Evolutionary conservation across 2,113 vertebrate genomes (phyloP), one percentile per base, ranked within the genome.

Genomic region (Brachyhypopomus occidentalis): DNA sequence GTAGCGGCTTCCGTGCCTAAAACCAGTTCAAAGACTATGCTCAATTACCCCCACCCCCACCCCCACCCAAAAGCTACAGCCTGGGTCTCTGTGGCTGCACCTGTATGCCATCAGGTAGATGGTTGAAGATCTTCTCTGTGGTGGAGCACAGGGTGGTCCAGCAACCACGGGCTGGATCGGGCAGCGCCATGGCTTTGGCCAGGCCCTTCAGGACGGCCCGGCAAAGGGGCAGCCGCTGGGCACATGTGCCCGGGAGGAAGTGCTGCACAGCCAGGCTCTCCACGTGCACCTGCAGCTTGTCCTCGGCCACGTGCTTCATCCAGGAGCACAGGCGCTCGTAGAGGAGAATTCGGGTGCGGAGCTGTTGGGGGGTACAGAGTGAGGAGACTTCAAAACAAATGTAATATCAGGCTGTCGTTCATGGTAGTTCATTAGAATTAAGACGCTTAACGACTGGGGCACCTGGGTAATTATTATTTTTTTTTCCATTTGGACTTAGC

Each of bases 271-370:
- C 91, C 78, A 96, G 86, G 23, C 89, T 93, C 87, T 96, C 95
- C 58, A 92, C 84, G 55, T 94, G 96, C 23, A 90, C 89, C 86
- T 95, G 94, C 2, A 98, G 89, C 84, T 98, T 98, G 85, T 99
- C 97, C 52, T 96, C 96, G 0, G 95, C 89, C 11, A 98, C 90
- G 0, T 98, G 93, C 83, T 96, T 97, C 94, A 98, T 95, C 98
- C 98, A 99, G 9, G 86, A 48, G 17, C 94, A 87, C 16, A 95
- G 66, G 3, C 90, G 94, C 0, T 78, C 84, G 14, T 95, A 93
- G 78, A 99, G 94, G 79, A 94, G 92, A 63, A 92, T 92, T 80
- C 93, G 92, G 0, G 92, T 95, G 84, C 88, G 91, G 5, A 83
- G 14, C 98, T 99, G 86, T 70, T n/a, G n/a, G n/a, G n/a, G n/a